A percentile compares a stretch with the other conserved stretches of the same genome.
These are phyloP conservation scores for Machimus atricapillus DNA, from an alignment of 2,888 invertebrate genomes.

Conservation along the genomic window DNA sequence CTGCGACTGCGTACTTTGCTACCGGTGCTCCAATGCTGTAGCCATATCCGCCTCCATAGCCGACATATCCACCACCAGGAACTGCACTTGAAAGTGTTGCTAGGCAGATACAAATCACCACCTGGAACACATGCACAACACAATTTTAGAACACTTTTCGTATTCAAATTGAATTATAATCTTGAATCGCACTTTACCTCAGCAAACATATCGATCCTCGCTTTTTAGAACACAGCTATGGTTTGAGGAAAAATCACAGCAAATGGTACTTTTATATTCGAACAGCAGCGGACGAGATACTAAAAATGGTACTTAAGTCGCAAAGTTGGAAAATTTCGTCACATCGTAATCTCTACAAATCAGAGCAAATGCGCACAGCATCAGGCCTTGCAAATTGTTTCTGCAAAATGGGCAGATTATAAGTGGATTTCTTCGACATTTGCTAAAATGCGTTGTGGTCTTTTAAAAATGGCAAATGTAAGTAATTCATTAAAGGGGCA, in stretches of 20 bases:
- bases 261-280: conserved; percentile 59
- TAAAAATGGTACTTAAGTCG: conserved; percentile 39
- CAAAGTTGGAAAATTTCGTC: conserved; percentile 38
- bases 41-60: neutral
- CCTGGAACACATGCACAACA: conserved; percentile 49
- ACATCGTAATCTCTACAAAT: conserved; percentile 23
- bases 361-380: conserved; percentile 1
- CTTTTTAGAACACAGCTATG: conserved; percentile 59
- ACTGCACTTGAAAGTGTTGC: conserved; percentile 53
- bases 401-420: conserved; percentile 22
- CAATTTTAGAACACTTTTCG: neutral
- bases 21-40: conserved; percentile 25
- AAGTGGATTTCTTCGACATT: conserved; percentile 31
- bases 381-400: neutral
- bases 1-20: conserved; percentile 34
- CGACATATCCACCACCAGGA: conserved; percentile 50
- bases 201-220: conserved; percentile 58
- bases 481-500: conserved; percentile 23
- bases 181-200: conserved; percentile 55
- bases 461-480: conserved; percentile 16
- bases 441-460: neutral
- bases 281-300: conserved; percentile 32
- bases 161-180: neutral
- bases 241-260: conserved; percentile 58
- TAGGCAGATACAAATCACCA: conserved; percentile 55